Percentiles rank a stretch among this genome's conserved stretches.
Conservation (phyloP, 1,140 invertebrate genomes). For the Sarcophaga bullata region DNA sequence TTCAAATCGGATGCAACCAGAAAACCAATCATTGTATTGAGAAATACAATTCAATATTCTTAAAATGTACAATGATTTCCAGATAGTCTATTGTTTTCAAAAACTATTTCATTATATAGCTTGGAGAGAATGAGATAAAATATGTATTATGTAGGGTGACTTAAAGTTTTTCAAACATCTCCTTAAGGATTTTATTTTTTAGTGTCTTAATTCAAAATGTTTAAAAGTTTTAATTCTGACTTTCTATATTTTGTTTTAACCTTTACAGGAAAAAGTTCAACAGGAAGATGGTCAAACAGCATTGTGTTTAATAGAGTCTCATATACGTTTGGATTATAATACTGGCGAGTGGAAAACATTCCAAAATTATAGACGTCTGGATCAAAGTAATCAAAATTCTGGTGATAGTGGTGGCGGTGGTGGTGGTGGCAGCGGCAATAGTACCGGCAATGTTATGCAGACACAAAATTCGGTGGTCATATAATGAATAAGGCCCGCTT, state of each 20-base stretch:
- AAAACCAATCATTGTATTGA: not conserved
- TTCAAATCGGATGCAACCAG: too few relatives aligned
- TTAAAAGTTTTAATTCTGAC: not conserved
- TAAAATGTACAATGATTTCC: not conserved
- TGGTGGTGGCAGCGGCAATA: constrained; percentile 14
- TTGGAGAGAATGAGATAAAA: too few relatives aligned
- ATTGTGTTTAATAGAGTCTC: constrained; percentile 79
- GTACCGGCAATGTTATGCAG: constrained; percentile 43
- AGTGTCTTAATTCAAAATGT: constrained; percentile 6
- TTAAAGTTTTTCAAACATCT: not conserved
- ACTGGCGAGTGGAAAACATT: constrained; percentile 88
- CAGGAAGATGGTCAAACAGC: constrained; percentile 72
- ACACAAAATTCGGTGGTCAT: constrained; percentile 48
- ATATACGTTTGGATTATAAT: constrained; percentile 89
- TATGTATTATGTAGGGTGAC: too few relatives aligned
- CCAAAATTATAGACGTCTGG: constrained; percentile 74
- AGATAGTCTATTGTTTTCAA: too few relatives aligned
- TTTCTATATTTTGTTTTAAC: constrained; percentile 9
- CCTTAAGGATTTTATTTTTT: too few relatives aligned
- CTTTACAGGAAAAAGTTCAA: constrained; percentile 71
- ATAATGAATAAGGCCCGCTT: constrained; percentile 42
- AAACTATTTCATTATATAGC: too few relatives aligned
- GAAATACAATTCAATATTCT: not conserved
- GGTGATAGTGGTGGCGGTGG: constrained; percentile 22
- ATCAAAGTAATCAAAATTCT: constrained; percentile 52